Base-by-base conservation (phyloP, 1,140 invertebrate genomes). In the Trinorchestia longiramus region DNA sequence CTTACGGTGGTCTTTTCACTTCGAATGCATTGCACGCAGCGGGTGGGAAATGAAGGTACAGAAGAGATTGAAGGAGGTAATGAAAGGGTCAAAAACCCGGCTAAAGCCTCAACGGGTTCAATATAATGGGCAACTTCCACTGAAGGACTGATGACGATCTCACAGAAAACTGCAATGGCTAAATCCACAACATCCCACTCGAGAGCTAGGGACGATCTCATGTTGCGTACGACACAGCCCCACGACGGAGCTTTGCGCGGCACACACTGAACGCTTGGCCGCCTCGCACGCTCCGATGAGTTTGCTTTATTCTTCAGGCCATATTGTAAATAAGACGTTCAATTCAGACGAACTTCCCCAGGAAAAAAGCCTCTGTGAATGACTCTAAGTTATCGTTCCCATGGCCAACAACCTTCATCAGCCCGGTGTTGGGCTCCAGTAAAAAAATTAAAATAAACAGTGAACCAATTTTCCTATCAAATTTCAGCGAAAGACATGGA, bases 271-370 rank as follows among this genome's bases (percentile, higher is more conserved):
- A 47, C 92, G 92, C 92, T 45, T 94, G 43, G 44, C 92, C 41
- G 92, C 92, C 92, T 45, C 92, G 43, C 92, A 94, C 44, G 92
- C 92, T 94, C 47, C 92, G 92, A 40, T 94, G 92, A 94, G 43
- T 94, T 40, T 94, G 44, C 44, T 94, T 94, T 45, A 94, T 42
- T 90, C 41, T 90, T 15, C 23, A 42, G 88, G 88, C 88, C 88
- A 90, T 90, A 90, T 90, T 90, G 88, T 90, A 90, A 90, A 90
- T 43, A 90, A 90, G 88, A 90, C 43, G 41, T 90, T 90, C 36
- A 15, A 90, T 90, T 90, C 88, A 90, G 36, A 90, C 43, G 43
- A 41, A 90, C 41, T 42, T 90, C 88, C 17, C 17, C 11, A 41
- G 3, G 88, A 90, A 43, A 41, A 90, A 90, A 90, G 43, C 0